Evolutionary conservation across 2,888 invertebrate genomes (phyloP), one percentile per base, ranked within the genome.

Genomic region (Zeuzera pyrina): DNA sequence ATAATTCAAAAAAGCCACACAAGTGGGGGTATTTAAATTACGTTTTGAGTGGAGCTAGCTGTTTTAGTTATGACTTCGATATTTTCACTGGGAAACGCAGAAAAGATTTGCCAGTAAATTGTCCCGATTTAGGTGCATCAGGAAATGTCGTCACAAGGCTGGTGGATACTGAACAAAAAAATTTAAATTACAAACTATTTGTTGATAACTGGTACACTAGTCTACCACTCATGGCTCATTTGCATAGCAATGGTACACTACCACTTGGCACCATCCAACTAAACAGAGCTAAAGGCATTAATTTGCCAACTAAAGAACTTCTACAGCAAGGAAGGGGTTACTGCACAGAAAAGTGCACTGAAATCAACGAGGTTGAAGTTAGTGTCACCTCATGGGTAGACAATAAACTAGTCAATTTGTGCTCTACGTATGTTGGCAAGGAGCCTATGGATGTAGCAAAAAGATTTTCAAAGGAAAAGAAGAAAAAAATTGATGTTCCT

Each of bases 341-440:
- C 24, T 35, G 35, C 31, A 15, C 34, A 15, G 41, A 38, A 31
- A 39, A 37, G 27, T 28, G 5, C 16, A 35, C 40, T 1, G 36
- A 8, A n/a, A 13, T 44, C 3, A 26, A 41, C 12, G 36, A 25
- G 5, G 35, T 35, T 11, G n/a, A 35, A 30, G n/a, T 45, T 12
- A 30, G 22, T 14, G 37, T 47, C n/a, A 42, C 36, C 5, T 21
- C 24, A 8, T 52, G 47, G 48, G 34, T 43, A 3, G 45, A 48
- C 28, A 52, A 47, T 16, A 49, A 45, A 32, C 28, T 35, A 7
- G 47, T 47, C 1, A 47, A 30, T 30, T 34, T 52, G 14, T 42
- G 40, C n/a, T n/a, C n/a, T n/a, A n/a, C n/a, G n/a, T n/a, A n/a
- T 30, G 49, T 49, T 7, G 50, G 46, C 6, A 47, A 38, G 8